Base-by-base conservation (phyloP, 2,797 vertebrate species). In the Pelochelys cantorii region DNA sequence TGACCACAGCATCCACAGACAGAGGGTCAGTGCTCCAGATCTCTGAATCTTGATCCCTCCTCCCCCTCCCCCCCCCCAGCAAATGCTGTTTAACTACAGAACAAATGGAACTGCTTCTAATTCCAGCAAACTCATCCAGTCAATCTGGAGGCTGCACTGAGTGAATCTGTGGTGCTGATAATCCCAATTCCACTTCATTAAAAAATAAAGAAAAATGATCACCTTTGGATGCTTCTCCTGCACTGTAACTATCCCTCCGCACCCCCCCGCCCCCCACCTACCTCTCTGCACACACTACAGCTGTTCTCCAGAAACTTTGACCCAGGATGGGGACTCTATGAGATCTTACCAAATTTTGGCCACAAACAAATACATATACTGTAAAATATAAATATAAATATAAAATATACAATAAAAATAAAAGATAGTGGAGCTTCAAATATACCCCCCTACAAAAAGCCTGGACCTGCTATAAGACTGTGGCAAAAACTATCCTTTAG, bases 1-100 rank as follows among this genome's bases (percentile, higher is more conserved):
- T 84, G 79, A 23, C 65, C 88, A 82, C 81, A 93, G 55, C 29
- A 90, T 85, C 57, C 87, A 93, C n/a, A 91, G 13, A 7, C 75
- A 93, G 52, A 11, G 18, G 57, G 60, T 68, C 37, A 37, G 7
- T 53, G 3, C 9, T 78, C 27, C 7, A 27, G 0, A 1, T 71
- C n/a, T 18, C n/a, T 37, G n/a, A 8, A 71, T 71, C 42, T 14
- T 1, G 11, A 77, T 10, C 42, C 13, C 23, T 13, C 48, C 25
- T 17, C 52, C 17, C 9, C 25, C 8, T 7, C 4, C 12, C 74
- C 4, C 12, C 74, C 20, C 20, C 18, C 15, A 3, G n/a, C 20
- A 37, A 37, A 22, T 0, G 0, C 27, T 86, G 3, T 3, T 79
- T 90, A n/a, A 65, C 4, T 57, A 7, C 54, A 29, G 86, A 74